These are phyloP conservation scores for Leptopilina syphax DNA, from an alignment of 2,888 invertebrate species.

Conservation along the genomic window DNA sequence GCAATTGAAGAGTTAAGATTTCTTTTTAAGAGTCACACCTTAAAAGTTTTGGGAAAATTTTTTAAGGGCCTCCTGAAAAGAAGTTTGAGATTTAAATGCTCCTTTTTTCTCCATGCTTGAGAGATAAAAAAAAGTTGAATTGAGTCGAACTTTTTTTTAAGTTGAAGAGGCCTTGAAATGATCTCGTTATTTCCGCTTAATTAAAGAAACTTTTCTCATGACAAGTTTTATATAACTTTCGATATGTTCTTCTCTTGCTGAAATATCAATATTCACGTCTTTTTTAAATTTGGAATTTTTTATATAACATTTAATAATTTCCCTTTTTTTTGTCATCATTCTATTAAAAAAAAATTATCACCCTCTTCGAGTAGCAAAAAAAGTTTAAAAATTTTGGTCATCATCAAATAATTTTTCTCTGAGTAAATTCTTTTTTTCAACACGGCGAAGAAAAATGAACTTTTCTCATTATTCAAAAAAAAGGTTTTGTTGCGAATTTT, in stretches of 20 bases:
- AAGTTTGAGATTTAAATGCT: not conserved
- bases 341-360: too few species aligned
- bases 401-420: too few species aligned
- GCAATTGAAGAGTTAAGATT: not conserved
- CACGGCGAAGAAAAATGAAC: too few species aligned
- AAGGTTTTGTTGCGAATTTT: too few species aligned
- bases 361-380: too few species aligned
- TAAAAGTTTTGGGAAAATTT: not conserved
- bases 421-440: too few species aligned
- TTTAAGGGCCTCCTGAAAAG: too few species aligned
- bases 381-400: too few species aligned
- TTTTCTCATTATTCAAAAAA: too few species aligned
- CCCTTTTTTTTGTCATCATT: not conserved
- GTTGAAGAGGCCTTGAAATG: not conserved
- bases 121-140: constrained; percentile 2
- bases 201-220: constrained; percentile 30
- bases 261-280: too few species aligned
- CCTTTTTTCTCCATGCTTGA: not conserved
- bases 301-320: not conserved
- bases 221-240: not conserved
- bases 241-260: not conserved
- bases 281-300: not conserved
- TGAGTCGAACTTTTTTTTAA: not conserved
- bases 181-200: constrained; percentile 22
- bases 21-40: not conserved